Evolutionary conservation across 2,888 invertebrate genomes (phyloP), one percentile per base, ranked within the genome.

Genomic region (Drosophila seclusa): DNA sequence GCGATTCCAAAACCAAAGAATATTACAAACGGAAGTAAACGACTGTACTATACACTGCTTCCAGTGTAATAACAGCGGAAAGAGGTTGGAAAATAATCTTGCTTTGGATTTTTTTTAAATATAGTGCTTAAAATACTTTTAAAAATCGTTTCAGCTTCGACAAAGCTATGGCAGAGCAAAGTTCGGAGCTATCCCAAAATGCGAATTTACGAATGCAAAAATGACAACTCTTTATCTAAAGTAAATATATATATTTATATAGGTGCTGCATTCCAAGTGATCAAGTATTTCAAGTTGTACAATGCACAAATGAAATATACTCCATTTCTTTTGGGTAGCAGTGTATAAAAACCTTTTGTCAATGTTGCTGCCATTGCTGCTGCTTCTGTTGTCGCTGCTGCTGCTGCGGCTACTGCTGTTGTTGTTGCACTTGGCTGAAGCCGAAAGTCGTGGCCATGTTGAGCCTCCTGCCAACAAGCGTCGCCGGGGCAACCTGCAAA

Each of bases 381-480:
- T 45, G 16, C 61, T 63, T 42, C 42, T 42, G 42, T 42, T 27
- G 36, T 24, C 18, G 34, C 8, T 21, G 21, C 16, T 61, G 61
- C 29, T 65, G 50, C n/a, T 48, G 45, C 27, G 52, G 29, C 36
- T 62, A 65, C 53, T 68, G 61, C 57, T 73, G 74, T 87, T 83
- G 86, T 87, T 84, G 86, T 80, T 85, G 83, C 87, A 83, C 68
- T 87, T 80, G 82, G 81, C 63, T 65, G 67, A 45, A 52, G 58
- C 66, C 68, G 67, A 76, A 72, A 76, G 77, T 83, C 68, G 58
- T 80, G 86, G 75, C 74, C 77, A 70, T 73, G 80, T 77, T 80
- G 86, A 77, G 82, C 67, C 83, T 38, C 55, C 72, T 67, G 65
- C 53, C 57, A 32, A 27, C 34, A 50, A 4, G 38, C 55, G 80